These are phyloP conservation scores for Chelonus insularis DNA, from an alignment of 1,140 invertebrate species.

Conservation along the genomic window DNA sequence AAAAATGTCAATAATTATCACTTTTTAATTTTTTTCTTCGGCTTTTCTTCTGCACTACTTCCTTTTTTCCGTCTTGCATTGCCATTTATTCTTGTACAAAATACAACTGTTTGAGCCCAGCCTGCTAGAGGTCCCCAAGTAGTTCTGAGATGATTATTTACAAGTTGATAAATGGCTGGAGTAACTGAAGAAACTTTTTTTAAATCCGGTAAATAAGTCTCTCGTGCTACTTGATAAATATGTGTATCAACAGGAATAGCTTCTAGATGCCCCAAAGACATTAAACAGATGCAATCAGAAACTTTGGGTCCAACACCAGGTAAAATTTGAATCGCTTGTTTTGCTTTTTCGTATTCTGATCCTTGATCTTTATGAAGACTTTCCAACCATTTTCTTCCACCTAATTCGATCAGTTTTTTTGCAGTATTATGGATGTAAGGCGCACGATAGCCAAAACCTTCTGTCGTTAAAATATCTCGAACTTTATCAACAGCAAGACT, in stretches of 20 bases:
- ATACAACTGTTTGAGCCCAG: constrained; percentile 89
- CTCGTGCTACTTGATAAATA: constrained; percentile 87
- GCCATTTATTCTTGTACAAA: constrained; percentile 53
- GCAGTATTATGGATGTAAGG: constrained; percentile 81
- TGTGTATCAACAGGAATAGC: constrained; percentile 96
- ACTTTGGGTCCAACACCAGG: constrained; percentile 91
- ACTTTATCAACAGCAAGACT: constrained; percentile 66
- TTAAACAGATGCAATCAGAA: constrained; percentile 97
- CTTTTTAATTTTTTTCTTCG: constrained; percentile 20
- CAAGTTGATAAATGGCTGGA: constrained; percentile 81
- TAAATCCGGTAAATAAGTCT: constrained; percentile 82
- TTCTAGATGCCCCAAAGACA: constrained; percentile 89
- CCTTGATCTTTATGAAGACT: constrained; percentile 62
- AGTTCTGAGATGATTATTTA: constrained; percentile 77
- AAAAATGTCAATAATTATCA: not conserved
- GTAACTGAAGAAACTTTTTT: constrained; percentile 79
- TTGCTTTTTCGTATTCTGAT: constrained; percentile 74
- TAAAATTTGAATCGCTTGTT: constrained; percentile 72
- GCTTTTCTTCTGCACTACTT: constrained; percentile 9
- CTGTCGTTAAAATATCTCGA: constrained; percentile 71
- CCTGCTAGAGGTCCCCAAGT: constrained; percentile 88
- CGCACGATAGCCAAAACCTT: constrained; percentile 93
- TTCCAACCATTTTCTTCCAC: constrained; percentile 73
- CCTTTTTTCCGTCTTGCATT: constrained; percentile 21
- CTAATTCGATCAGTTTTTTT: constrained; percentile 67